Evolutionary conservation across 2,797 vertebrate species (phyloP).

Genomic region (Mormyrops boulengeri): DNA sequence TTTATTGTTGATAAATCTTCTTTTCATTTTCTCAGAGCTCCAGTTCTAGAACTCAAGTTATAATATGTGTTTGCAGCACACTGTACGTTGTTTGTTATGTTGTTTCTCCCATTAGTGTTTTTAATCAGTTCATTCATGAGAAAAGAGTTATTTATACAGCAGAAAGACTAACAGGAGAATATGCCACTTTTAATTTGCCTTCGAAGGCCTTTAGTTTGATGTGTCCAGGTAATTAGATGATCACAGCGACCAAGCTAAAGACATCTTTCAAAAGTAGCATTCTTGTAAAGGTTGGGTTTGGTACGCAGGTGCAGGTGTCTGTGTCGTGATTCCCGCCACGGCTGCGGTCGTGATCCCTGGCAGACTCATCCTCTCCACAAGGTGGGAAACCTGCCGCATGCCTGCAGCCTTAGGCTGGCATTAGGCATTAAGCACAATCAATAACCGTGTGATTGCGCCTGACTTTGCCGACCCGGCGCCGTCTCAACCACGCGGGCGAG

Average conservation of each 20-base stretch:
- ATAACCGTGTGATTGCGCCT: conserved; percentile 34
- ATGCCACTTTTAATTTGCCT: not conserved
- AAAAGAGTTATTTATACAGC: not conserved
- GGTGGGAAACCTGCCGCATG: conserved; percentile 39
- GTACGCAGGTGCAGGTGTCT: not conserved
- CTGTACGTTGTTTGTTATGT: not conserved
- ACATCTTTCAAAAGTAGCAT: not conserved
- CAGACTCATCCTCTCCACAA: not conserved
- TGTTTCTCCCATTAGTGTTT: not conserved
- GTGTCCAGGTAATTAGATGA: not conserved
- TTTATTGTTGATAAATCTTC: not conserved
- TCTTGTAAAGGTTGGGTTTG: not conserved
- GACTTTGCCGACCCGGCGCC: conserved; percentile 11
- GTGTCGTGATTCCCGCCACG: not conserved
- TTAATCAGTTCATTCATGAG: not conserved
- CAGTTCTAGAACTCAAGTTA: not conserved
- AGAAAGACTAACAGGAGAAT: not conserved
- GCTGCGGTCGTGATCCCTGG: not conserved
- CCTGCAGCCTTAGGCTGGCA: conserved; percentile 57
- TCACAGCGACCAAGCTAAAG: not conserved
- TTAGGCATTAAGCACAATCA: conserved; percentile 39
- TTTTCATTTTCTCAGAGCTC: not conserved
- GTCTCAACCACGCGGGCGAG: conserved; percentile 29
- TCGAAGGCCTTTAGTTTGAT: not conserved
- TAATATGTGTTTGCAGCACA: not conserved